A percentile compares a stretch with the other conserved stretches of the same genome.
Evolutionary conservation across 2,113 vertebrate genomes (phyloP).

Genomic region (Pan paniscus): DNA sequence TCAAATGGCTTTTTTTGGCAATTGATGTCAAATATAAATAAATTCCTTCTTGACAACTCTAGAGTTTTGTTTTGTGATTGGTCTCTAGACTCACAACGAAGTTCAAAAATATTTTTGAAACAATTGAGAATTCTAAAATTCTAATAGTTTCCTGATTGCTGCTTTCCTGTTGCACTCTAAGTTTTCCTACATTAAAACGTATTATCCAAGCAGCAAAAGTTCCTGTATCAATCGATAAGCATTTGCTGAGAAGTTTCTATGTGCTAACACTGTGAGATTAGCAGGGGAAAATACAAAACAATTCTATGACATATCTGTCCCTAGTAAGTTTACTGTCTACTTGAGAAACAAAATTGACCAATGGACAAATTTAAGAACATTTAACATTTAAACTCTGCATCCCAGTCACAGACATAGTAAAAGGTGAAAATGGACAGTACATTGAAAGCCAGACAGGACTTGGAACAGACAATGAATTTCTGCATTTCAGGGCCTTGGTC

Average conservation of each 20-base stretch:
- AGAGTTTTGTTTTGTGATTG: not conserved
- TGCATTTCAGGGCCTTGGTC: not conserved
- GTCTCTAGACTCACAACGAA: not conserved
- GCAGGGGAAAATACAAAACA: not conserved
- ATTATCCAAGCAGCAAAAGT: not conserved
- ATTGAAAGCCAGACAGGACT: not conserved
- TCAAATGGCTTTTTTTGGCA: not conserved
- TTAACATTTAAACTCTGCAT: not conserved
- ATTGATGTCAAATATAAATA: not conserved
- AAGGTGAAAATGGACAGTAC: not conserved
- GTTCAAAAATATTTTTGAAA: conserved; percentile 37
- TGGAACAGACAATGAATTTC: not conserved
- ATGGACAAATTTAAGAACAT: not conserved
- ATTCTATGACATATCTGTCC: not conserved
- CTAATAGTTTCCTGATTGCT: not conserved
- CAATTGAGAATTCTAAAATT: not conserved
- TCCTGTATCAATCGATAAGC: not conserved
- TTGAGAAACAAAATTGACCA: not conserved
- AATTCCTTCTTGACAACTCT: not conserved
- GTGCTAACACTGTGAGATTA: not conserved
- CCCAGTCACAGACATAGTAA: not conserved
- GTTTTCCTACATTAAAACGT: not conserved
- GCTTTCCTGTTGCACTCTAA: not conserved
- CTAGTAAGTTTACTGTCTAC: not conserved
- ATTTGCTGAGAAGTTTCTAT: not conserved